Evolutionary conservation across 2,113 vertebrate species (phyloP), one percentile per base, ranked within the genome.

Genomic region (Rhinolophus ferrumequinum): DNA sequence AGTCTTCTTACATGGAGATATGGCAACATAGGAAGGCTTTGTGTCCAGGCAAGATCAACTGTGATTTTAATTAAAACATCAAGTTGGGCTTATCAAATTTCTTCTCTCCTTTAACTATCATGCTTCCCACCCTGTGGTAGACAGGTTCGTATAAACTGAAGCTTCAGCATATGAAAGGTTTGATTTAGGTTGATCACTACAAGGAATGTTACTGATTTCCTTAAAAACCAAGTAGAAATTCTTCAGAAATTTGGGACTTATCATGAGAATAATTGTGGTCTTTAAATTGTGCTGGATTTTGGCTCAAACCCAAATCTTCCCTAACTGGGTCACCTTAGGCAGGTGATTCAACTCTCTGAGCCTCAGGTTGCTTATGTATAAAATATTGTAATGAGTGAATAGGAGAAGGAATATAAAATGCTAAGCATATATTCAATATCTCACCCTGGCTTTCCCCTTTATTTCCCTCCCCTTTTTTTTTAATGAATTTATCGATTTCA

Each of bases 131-230:
- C 28, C 7, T 2, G 0, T 16, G 3, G 15, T 54, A 10, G 33
- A 67, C 50, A 64, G 18, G 38, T 30, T 12, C 72, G 52, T 1
- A 19, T 54, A 0, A 15, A 35, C 12, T 67, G 13, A 60, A 88
- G 18, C 41, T 11, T 0, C 1, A 41, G 8, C 1, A 22, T 6
- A 54, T 0, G 6, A 81, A 73, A 15, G 44, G 13, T 54, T 76
- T 77, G 35, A 13, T 64, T 44, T 47, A 85, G 52, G 16, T 6
- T 35, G 52, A 67, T 60, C 58, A 47, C 13, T n/a, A 54, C 38
- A 93, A 79, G 5, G 5, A 8, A 6, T 33, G 14, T 30, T 67
- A 58, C 30, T 60, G 6, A 22, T 80, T 56, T 94, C 8, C 47
- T 84, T 70, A 72, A 83, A 3, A 88, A 47, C 8, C 6, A 81